These are phyloP conservation scores for Syrphus vitripennis DNA, from an alignment of 2,888 invertebrate genomes.

Conservation along the genomic window DNA sequence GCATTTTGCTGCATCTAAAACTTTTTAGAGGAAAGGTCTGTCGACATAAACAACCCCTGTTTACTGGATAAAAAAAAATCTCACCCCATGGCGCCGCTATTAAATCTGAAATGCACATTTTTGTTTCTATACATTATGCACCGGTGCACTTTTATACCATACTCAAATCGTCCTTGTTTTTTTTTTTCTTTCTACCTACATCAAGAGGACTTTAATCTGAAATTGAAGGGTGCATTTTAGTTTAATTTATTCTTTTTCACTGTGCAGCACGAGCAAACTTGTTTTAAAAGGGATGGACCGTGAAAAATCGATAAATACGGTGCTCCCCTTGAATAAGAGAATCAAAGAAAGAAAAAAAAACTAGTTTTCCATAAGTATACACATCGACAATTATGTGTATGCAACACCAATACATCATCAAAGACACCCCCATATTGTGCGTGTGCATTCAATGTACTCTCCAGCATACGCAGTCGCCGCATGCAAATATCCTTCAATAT, in stretches of 20 bases:
- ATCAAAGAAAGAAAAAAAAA: conserved; percentile 9
- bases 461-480: conserved; percentile 69
- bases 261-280: conserved; percentile 42
- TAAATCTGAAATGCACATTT: conserved; percentile 24
- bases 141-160: conserved; percentile 45
- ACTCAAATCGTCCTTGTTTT: conserved; percentile 20
- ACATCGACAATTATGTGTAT: conserved; percentile 35
- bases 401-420: conserved; percentile 49
- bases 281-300: conserved; percentile 52
- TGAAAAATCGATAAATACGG: conserved; percentile 63
- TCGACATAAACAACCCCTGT: conserved; percentile 33
- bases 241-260: conserved; percentile 27
- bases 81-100: conserved; percentile 24
- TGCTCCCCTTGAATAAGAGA: conserved; percentile 47
- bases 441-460: conserved; percentile 63
- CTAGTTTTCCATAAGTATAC: conserved; percentile 53
- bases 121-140: conserved; percentile 21
- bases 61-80: background rate
- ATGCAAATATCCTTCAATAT: conserved; percentile 59
- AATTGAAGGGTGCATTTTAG: conserved; percentile 40
- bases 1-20: conserved; percentile 54
- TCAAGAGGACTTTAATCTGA: background rate
- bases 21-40: background rate
- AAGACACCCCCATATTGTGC: conserved; percentile 61
- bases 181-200: background rate